These are phyloP conservation scores for Centropristis striata DNA, from an alignment of 2,113 vertebrate species.

Conservation along the genomic window DNA sequence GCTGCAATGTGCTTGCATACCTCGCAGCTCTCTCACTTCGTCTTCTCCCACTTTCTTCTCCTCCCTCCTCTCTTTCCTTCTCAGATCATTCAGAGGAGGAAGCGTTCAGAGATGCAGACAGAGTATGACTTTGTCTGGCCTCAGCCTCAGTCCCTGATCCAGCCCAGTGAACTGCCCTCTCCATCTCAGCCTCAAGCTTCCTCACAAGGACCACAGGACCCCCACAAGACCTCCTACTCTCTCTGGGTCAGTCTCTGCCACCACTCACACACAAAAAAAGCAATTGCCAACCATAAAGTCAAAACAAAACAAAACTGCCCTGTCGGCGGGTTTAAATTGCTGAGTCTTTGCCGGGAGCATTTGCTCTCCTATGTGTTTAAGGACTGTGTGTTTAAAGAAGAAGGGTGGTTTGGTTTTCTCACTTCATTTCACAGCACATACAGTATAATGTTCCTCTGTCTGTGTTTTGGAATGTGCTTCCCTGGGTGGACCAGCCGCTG, in stretches of 20 bases:
- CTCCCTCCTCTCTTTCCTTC: background rate
- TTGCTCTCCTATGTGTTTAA: conserved; percentile 9
- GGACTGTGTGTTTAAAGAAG: conserved; percentile 46
- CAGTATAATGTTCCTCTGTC: conserved; percentile 9
- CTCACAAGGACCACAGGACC: conserved; percentile 72
- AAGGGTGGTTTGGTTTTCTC: conserved; percentile 13
- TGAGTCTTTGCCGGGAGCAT: conserved; percentile 15
- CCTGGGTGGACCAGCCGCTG: background rate
- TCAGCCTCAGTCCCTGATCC: conserved; percentile 81
- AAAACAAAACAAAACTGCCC: background rate
- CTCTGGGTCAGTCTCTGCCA: conserved; percentile 90
- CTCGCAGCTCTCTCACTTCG: background rate
- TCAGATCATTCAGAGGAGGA: conserved; percentile 95
- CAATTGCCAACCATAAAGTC: background rate
- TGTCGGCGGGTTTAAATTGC: conserved; percentile 10
- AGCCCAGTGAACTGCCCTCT: conserved; percentile 77
- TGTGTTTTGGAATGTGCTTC: conserved; percentile 18
- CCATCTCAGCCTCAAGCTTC: conserved; percentile 78
- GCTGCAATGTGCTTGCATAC: no score
- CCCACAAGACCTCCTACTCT: conserved; percentile 75
- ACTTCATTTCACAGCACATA: conserved; percentile 16
- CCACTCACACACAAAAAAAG: background rate
- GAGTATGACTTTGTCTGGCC: conserved; percentile 89
- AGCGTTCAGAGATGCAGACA: conserved; percentile 87
- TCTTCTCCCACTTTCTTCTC: background rate